phyloP scores from a whole-genome alignment of 2,113 vertebrate species.

The Thinocorus orbignyianus region DNA sequence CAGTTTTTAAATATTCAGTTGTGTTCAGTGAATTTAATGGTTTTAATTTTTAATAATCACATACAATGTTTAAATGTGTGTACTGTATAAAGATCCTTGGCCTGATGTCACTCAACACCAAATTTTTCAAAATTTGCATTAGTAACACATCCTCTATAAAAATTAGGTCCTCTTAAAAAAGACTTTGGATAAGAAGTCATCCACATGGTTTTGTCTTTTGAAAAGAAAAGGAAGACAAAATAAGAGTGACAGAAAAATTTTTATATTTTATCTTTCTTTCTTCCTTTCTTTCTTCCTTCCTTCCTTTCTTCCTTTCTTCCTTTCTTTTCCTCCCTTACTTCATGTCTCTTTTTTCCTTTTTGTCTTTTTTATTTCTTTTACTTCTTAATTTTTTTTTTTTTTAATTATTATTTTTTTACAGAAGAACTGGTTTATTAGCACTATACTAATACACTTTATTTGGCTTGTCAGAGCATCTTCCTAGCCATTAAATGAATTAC shows the following conservation, averaged over 20 bases:
- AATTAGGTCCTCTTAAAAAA: neutral
- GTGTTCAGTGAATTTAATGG: neutral
- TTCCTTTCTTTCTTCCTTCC: too few relatives aligned
- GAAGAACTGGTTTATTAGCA: neutral
- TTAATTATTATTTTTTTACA: neutral
- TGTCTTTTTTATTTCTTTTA: rapidly evolving
- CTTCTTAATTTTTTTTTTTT: too few relatives aligned
- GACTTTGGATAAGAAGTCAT: neutral
- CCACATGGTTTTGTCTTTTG: neutral
- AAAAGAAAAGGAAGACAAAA: neutral
- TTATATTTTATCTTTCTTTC: neutral
- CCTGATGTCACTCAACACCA: neutral
- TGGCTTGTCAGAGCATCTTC: neutral
- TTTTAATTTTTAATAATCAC: neutral
- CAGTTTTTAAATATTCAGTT: neutral
- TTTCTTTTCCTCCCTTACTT: rapidly evolving
- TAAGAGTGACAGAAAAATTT: neutral
- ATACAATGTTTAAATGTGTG: neutral
- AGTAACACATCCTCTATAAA: neutral
- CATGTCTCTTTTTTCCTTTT: too few relatives aligned
- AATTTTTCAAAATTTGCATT: neutral
- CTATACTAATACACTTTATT: neutral
- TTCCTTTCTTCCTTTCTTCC: too few relatives aligned
- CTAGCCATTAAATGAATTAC: neutral
- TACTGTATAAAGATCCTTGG: neutral